phyloP scores from a whole-genome alignment of 2,888 invertebrate genomes.

The Hydrotaea cyrtoneurina region DNA sequence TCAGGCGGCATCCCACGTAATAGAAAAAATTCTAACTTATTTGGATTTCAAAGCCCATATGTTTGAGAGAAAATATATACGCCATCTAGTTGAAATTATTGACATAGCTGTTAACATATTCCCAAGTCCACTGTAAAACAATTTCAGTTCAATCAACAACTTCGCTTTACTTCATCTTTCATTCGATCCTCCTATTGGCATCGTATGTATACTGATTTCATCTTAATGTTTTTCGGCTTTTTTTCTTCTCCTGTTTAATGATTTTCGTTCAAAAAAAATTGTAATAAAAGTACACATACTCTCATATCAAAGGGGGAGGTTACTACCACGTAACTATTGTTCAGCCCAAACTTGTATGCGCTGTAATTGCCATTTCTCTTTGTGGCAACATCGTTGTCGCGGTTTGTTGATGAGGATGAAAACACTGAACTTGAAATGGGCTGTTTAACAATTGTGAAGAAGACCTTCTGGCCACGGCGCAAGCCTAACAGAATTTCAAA shows the following conservation, averaged over 20 bases:
- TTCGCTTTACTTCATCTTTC: not conserved
- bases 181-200: not conserved
- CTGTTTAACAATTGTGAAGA: not conserved
- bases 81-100: too few relatives aligned
- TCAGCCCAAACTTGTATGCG: not conserved
- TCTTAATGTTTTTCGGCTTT: not conserved
- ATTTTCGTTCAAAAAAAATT: not conserved
- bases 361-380: not conserved
- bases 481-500: constrained; percentile 18
- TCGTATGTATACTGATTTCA: not conserved
- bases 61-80: too few relatives aligned
- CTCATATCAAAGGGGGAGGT: not conserved
- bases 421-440: constrained; percentile 5
- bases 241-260: not conserved
- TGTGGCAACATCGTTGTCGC: not conserved
- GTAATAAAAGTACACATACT: not conserved
- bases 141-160: too few relatives aligned
- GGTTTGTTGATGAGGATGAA: not conserved
- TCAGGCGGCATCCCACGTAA: too few relatives aligned
- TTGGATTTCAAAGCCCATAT: too few relatives aligned
- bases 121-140: too few relatives aligned
- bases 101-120: too few relatives aligned
- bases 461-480: not conserved
- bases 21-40: too few relatives aligned
- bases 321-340: not conserved